Base-by-base conservation (phyloP, 2,113 vertebrate species). In the Microtus oregoni region DNA sequence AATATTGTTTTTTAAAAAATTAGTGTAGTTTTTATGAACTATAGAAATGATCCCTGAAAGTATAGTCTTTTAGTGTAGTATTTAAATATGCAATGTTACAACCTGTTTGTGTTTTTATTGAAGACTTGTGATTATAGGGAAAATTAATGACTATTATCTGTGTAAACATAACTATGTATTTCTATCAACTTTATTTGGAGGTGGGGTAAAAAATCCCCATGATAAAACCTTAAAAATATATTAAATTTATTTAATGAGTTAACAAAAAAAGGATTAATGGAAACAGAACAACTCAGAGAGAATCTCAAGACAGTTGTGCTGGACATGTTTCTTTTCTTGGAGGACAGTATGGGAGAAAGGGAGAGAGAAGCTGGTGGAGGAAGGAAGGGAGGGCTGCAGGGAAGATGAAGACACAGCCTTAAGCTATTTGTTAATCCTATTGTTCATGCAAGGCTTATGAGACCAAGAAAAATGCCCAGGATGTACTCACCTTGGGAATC, bases 141-240 rank as follows among this genome's bases (percentile, higher is more conserved):
- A 94, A 94, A 90, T 85, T 89, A 93, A 77, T 83, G 63, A 82
- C 7, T 87, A 26, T 94, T 72, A 68, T 67, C 22, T 92, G 7
- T 85, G 35, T 90, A 76, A 92, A 72, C 63, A 38, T 61, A 86
- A 67, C 3, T 72, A 11, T 83, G 1, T 44, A 10, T 89, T 82
- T 89, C 47, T 96, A 35, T 52, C 38, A 92, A 32, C n/a, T 95
- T 90, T 78, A 75, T 35, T 14, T 32, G 3, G 10, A 30, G 32
- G 15, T 7, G 52, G 13, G 24, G n/a, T 55, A 30, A 83, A 26
- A 28, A 61, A 82, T 26, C 20, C 28, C 32, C 17, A 41, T 19
- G 28, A 68, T 76, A 79, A 94, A 75, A 67, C 19, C 19, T 77
- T 86, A 58, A 67, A 87, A 92, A 41, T 73, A 58, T 65, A 35